Conservation (phyloP, 2,797 vertebrate species). For the Atherinosoma microstoma region DNA sequence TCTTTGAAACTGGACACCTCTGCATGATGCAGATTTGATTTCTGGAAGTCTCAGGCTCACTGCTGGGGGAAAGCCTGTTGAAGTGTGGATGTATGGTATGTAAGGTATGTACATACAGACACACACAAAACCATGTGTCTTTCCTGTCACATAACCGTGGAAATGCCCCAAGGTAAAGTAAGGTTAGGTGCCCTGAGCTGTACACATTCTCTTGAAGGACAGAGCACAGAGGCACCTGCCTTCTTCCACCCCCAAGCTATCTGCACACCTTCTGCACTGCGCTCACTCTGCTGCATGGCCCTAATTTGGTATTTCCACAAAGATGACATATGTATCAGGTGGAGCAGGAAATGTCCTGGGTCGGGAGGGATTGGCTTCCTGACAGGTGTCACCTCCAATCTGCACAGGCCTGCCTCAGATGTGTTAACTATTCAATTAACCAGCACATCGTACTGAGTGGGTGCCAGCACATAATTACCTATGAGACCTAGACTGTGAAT, state of each 20-base stretch:
- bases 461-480: slow-evolving; percentile 80
- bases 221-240: slow-evolving; percentile 61
- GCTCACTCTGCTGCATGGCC: slow-evolving; percentile 66
- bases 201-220: slow-evolving; percentile 77
- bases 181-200: slow-evolving; percentile 73
- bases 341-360: slow-evolving; percentile 71
- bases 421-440: slow-evolving; percentile 83
- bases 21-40: slow-evolving; percentile 74
- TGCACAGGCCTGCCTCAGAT: slow-evolving; percentile 67
- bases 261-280: slow-evolving; percentile 70
- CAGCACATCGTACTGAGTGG: slow-evolving; percentile 61
- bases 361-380: slow-evolving; percentile 63
- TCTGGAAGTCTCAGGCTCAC: slow-evolving; percentile 74
- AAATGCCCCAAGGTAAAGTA: slow-evolving; percentile 76
- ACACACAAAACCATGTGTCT: slow-evolving; percentile 62
- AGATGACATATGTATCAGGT: slow-evolving; percentile 73
- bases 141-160: slow-evolving; percentile 76
- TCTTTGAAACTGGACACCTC: slow-evolving; percentile 73
- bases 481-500: slow-evolving; percentile 69
- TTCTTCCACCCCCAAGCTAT: slow-evolving; percentile 70
- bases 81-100: slow-evolving; percentile 15
- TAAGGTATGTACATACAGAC: slow-evolving; percentile 39
- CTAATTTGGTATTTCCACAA: slow-evolving; percentile 77
- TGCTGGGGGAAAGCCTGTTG: slow-evolving; percentile 60
- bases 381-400: slow-evolving; percentile 83